Evolutionary conservation across 2,888 invertebrate genomes (phyloP).

Genomic region (Scaptomyza caliginosa): DNA sequence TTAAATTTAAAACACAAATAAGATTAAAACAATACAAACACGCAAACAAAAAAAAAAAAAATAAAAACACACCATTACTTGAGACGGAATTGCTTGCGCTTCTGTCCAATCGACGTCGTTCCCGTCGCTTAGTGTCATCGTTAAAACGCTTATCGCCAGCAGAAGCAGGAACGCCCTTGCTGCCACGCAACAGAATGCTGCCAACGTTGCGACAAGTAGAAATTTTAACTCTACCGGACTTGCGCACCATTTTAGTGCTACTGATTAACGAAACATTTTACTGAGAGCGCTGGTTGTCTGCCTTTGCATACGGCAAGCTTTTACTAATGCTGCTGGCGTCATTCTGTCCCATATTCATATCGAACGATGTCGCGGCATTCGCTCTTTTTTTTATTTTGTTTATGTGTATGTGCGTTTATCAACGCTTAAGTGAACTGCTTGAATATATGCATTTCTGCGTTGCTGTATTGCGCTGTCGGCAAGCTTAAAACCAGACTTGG

Average conservation of each 20-base stretch:
- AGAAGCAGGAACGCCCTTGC: conserved; percentile 26
- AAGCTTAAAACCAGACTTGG: conserved; percentile 65
- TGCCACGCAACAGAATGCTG: conserved; percentile 68
- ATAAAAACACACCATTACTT: conserved; percentile 66
- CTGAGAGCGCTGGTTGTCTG: conserved; percentile 27
- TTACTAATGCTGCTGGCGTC: conserved; percentile 26
- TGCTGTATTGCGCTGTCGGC: conserved; percentile 16
- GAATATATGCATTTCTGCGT: conserved; percentile 48
- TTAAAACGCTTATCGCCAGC: conserved; percentile 15
- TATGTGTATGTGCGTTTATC: conserved; percentile 69
- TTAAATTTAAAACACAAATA: too few relatives aligned
- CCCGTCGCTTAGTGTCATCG: conserved; percentile 16
- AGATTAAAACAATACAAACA: background rate
- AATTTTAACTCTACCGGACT: conserved; percentile 79
- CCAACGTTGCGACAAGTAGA: conserved; percentile 62
- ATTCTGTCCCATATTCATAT: conserved; percentile 53
- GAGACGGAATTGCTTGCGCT: conserved; percentile 60
- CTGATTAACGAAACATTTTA: conserved; percentile 73
- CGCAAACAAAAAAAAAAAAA: conserved; percentile 12
- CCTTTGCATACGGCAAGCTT: conserved; percentile 43
- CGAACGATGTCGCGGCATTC: conserved; percentile 51
- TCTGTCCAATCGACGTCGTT: conserved; percentile 54
- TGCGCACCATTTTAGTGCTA: conserved; percentile 79
- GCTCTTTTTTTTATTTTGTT: conserved; percentile 33
- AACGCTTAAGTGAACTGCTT: conserved; percentile 75